Evolutionary conservation across 2,888 invertebrate genomes (phyloP).

Genomic region (Pardosa pseudoannulata): DNA sequence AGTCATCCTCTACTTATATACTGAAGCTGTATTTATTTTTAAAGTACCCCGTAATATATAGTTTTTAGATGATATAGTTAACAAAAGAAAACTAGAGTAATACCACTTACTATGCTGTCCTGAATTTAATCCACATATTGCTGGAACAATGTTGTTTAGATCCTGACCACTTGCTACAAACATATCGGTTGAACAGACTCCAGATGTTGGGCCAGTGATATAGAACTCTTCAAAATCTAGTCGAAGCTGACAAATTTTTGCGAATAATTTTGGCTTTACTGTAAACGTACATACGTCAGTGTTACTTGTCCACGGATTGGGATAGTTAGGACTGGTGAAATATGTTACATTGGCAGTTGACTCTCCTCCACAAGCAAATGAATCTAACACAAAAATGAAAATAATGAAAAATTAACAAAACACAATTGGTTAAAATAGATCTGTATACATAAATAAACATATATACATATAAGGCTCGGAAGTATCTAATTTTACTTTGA

Average conservation of each 20-base stretch:
- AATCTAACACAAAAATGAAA: constrained; percentile 18
- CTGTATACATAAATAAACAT: no score
- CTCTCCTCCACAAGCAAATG: constrained; percentile 45
- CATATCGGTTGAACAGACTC: constrained; percentile 68
- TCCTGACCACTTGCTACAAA: constrained; percentile 72
- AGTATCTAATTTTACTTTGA: no score
- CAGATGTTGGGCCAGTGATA: constrained; percentile 65
- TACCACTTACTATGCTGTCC: constrained; percentile 73
- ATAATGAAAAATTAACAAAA: no score
- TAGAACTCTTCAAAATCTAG: constrained; percentile 73
- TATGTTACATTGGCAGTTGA: constrained; percentile 55
- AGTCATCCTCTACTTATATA: no score
- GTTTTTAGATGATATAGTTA: not conserved
- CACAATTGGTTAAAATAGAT: no score
- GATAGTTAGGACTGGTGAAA: constrained; percentile 71
- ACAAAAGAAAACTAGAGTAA: not conserved
- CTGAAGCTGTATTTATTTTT: no score
- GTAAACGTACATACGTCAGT: constrained; percentile 67
- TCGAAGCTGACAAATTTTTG: constrained; percentile 73
- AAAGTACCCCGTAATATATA: not conserved
- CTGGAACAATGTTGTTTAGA: constrained; percentile 71
- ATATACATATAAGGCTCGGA: no score
- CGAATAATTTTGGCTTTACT: constrained; percentile 54
- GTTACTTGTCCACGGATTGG: constrained; percentile 33
- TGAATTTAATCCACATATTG: constrained; percentile 72